Evolutionary conservation across 1,140 invertebrate genomes (phyloP).

Genomic region (Pseudobourletiella spinata): DNA sequence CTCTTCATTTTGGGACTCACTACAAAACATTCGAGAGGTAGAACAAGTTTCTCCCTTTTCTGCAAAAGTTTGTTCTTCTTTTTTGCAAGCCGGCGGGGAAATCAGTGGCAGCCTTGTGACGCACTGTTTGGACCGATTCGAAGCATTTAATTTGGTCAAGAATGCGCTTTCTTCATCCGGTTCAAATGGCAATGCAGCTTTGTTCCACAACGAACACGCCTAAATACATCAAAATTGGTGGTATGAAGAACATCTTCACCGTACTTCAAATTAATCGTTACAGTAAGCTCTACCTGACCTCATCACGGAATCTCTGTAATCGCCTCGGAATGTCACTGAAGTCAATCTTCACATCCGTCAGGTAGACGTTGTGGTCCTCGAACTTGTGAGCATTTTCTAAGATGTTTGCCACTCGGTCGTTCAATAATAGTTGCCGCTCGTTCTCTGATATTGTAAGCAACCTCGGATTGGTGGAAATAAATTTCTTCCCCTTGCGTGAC

Average conservation of each 20-base stretch:
- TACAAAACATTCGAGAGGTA: too few species aligned
- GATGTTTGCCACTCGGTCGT: neutral
- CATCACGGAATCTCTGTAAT: neutral
- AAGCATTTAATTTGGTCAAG: too few species aligned
- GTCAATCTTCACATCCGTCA: neutral
- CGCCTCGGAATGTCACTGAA: neutral
- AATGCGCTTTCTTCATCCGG: too few species aligned
- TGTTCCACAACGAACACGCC: too few species aligned
- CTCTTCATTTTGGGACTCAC: too few species aligned
- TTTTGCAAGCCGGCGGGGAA: too few species aligned
- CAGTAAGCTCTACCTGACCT: neutral
- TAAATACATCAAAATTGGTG: neutral
- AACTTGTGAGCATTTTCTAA: neutral
- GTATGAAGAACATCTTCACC: neutral
- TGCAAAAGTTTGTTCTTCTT: too few species aligned
- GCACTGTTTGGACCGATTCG: too few species aligned
- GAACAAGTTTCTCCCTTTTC: too few species aligned
- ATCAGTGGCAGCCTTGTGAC: too few species aligned
- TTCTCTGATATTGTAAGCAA: neutral
- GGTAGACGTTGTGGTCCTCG: neutral
- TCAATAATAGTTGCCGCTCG: neutral
- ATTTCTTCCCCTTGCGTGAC: neutral
- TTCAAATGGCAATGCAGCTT: too few species aligned
- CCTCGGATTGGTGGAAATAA: neutral
- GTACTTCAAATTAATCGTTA: neutral